Base-by-base conservation (phyloP, 2,113 vertebrate genomes). In the Cryptotis parvus region DNA sequence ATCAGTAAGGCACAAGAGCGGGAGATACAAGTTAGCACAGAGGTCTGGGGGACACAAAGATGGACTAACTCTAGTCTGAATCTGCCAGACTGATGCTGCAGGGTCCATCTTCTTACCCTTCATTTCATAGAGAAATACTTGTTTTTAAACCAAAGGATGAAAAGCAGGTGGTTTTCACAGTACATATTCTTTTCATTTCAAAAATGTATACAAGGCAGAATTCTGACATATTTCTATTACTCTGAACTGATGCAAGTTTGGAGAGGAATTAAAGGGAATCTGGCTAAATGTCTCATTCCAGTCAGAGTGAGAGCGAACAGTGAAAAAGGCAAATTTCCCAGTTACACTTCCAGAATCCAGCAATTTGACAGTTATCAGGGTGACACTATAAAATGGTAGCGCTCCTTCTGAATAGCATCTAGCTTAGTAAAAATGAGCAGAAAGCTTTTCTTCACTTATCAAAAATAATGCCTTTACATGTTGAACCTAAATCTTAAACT, bases 401-500 rank as follows among this genome's bases (percentile, higher is more conserved):
- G 69, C 86, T 91, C 74, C 86, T 81, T 81, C 69, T 86, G 26
- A 86, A 94, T 89, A 88, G 43, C 16, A 70, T 26, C 24, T 6
- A 82, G 78, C 55, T 68, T 68, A 81, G 63, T 78, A 73, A 83
- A 84, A 69, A 79, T 68, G 31, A 9, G 27, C 27, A 91, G 63
- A 65, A 29, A 29, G 10, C 31, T 92, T 84, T 41, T 87, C 90
- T 65, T 88, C 52, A 72, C 39, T 72, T 75, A 85, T 75, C n/a
- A 91, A 84, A 93, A 87, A 86, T 37, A 95, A 81, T 55, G 87
- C 85, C 65, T 90, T 92, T 94, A 93, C 49, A 94, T 86, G 75
- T 43, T 77, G 26, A 94, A 87, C 24, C n/a, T 80, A 80, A 61
- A 91, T 92, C 91, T 91, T 82, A 81, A 93, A 95, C 81, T 89